phyloP scores from a whole-genome alignment of 2,113 vertebrate species.

The Malurus melanocephalus region DNA sequence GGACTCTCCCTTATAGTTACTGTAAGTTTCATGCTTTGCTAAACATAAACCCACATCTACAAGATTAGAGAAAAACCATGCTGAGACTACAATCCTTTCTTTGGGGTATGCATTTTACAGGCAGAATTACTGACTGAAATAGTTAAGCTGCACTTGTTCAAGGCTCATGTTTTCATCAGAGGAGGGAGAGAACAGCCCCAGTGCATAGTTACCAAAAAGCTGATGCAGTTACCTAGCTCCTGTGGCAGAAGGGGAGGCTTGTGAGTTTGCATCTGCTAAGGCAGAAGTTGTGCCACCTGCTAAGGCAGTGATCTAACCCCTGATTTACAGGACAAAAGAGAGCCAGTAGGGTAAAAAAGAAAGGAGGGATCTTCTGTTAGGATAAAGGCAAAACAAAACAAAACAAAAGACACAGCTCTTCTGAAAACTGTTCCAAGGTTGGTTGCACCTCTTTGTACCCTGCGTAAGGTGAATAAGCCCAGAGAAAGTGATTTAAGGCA shows the following conservation, averaged over 20 bases:
- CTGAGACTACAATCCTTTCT: not conserved
- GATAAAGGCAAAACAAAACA: not conserved
- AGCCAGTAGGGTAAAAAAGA: not conserved
- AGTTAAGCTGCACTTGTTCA: fast-evolving
- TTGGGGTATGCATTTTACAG: not conserved
- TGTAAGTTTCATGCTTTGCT: not conserved
- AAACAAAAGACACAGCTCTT: not conserved
- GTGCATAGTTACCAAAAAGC: not conserved
- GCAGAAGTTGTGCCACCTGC: not conserved
- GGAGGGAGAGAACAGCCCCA: not conserved
- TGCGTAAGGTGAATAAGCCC: not conserved
- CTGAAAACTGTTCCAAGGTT: not conserved
- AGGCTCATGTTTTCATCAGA: not conserved
- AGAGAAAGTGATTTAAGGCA: not conserved
- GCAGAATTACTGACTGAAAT: not conserved
- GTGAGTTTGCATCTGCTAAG: not conserved
- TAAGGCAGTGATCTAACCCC: not conserved
- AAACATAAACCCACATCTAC: not conserved
- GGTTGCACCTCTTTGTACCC: not conserved
- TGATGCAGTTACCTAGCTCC: not conserved
- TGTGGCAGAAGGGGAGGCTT: not conserved
- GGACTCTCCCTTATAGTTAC: not conserved
- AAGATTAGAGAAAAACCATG: not conserved
- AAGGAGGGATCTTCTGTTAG: not conserved
- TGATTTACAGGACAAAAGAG: not conserved